A percentile compares a stretch with the other conserved stretches of the same genome.
Evolutionary conservation across 2,888 invertebrate genomes (phyloP).

Genomic region (Apamea monoglypha): DNA sequence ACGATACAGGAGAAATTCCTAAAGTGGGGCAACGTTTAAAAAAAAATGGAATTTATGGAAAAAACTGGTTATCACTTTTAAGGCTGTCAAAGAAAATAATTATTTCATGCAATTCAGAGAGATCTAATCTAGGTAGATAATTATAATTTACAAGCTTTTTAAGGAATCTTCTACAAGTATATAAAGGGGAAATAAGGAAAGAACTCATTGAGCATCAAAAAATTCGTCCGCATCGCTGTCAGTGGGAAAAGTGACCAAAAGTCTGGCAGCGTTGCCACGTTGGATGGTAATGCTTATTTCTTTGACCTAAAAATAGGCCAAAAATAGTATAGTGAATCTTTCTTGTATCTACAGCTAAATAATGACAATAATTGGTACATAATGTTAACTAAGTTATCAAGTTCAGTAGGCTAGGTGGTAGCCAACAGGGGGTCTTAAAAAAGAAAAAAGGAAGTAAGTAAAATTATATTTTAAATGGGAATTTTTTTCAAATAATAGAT

Average conservation of each 20-base stretch:
- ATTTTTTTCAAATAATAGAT: rapidly evolving
- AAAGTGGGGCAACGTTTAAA: too few relatives aligned
- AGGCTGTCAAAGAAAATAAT: background rate
- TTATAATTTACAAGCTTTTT: too few relatives aligned
- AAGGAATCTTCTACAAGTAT: too few relatives aligned
- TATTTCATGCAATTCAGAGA: background rate
- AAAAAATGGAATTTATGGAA: background rate
- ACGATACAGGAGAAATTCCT: too few relatives aligned
- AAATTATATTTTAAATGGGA: too few relatives aligned
- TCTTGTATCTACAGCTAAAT: background rate
- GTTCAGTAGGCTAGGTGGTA: background rate
- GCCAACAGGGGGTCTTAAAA: background rate
- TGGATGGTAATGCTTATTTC: too few relatives aligned
- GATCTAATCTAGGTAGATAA: background rate
- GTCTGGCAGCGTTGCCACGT: too few relatives aligned
- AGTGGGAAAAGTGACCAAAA: too few relatives aligned
- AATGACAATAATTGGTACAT: background rate
- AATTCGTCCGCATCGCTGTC: too few relatives aligned
- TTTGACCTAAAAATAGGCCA: too few relatives aligned
- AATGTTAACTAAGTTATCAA: background rate
- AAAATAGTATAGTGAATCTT: background rate
- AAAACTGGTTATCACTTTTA: background rate
- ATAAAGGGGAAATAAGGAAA: too few relatives aligned
- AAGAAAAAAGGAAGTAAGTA: background rate
- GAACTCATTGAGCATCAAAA: too few relatives aligned